phyloP scores from a whole-genome alignment of 2,888 invertebrate species.

The Drosophila koepferae region DNA sequence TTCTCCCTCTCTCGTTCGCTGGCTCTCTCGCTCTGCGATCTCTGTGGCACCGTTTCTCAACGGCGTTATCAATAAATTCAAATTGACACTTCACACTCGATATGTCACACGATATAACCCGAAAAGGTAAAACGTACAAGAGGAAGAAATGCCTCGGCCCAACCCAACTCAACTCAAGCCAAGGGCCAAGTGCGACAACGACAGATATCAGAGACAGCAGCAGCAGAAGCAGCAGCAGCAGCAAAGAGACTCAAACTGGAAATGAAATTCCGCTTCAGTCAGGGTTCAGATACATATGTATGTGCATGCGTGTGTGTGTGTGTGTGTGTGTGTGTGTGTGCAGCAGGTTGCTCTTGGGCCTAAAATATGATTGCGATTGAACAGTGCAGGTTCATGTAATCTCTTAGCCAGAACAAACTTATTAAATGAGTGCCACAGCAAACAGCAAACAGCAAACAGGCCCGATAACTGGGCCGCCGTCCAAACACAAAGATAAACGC shows the following conservation, averaged over 20 bases:
- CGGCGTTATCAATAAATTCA: conserved; percentile 84
- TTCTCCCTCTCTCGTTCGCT: not conserved
- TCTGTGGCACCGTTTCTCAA: conserved; percentile 33
- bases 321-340: conserved; percentile 18
- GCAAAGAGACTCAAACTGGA: conserved; percentile 40
- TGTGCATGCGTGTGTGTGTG: not conserved
- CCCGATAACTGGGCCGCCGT: conserved; percentile 67
- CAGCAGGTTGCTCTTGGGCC: conserved; percentile 30
- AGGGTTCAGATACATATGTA: conserved; percentile 17
- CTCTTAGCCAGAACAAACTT: conserved; percentile 82
- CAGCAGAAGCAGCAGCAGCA: conserved; percentile 37
- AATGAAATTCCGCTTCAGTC: conserved; percentile 17
- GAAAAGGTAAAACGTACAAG: conserved; percentile 5
- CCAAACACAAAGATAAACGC: conserved; percentile 79
- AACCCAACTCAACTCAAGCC: conserved; percentile 46
- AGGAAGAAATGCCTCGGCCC: conserved; percentile 12
- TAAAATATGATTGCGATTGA: conserved; percentile 82
- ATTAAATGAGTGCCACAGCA: conserved; percentile 81
- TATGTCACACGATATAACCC: conserved; percentile 83
- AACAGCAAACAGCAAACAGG: conserved; percentile 74
- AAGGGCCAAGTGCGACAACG: conserved; percentile 51
- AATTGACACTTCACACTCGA: conserved; percentile 85
- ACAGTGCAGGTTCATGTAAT: conserved; percentile 85
- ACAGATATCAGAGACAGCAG: conserved; percentile 64
- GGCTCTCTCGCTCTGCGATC: not conserved